phyloP scores from a whole-genome alignment of 92 coral and sea anemone species.

The Desmophyllum pertusum region DNA sequence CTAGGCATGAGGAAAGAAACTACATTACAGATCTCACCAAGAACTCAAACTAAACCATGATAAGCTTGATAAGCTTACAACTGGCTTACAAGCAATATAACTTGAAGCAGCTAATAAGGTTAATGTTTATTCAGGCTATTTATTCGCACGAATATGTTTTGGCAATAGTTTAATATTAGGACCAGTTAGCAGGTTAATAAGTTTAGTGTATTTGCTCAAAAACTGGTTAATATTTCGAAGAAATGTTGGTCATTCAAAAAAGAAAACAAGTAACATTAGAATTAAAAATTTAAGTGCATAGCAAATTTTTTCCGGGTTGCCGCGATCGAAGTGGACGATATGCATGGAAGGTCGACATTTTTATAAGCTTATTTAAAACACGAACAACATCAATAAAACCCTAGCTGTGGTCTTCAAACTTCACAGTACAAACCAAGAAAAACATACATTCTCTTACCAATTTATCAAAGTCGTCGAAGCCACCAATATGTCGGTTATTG shows the following conservation, averaged over 20 bases:
- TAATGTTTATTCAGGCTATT: slow-evolving; percentile 10
- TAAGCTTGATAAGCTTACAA: background rate
- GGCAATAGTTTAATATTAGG: background rate
- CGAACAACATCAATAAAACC: background rate
- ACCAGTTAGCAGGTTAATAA: too few species aligned
- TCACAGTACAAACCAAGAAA: background rate
- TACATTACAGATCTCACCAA: background rate
- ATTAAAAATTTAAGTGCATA: background rate
- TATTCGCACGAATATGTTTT: slow-evolving; percentile 1
- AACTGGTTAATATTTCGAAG: background rate
- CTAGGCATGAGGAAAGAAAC: background rate
- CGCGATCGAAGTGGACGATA: background rate
- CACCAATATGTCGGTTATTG: slow-evolving; percentile 86
- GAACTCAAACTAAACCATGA: background rate
- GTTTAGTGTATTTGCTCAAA: background rate
- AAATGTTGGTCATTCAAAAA: too few species aligned
- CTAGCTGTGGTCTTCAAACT: background rate
- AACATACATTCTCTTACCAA: slow-evolving; percentile 63
- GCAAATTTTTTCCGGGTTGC: slow-evolving; percentile 1
- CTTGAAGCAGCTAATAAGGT: background rate
- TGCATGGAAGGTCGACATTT: background rate
- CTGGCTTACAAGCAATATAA: background rate
- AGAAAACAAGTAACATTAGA: background rate
- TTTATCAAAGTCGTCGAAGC: slow-evolving; percentile 84
- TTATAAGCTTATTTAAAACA: background rate